Evolutionary conservation across 2,113 vertebrate species (phyloP).

Genomic region (Puffinus mauretanicus): DNA sequence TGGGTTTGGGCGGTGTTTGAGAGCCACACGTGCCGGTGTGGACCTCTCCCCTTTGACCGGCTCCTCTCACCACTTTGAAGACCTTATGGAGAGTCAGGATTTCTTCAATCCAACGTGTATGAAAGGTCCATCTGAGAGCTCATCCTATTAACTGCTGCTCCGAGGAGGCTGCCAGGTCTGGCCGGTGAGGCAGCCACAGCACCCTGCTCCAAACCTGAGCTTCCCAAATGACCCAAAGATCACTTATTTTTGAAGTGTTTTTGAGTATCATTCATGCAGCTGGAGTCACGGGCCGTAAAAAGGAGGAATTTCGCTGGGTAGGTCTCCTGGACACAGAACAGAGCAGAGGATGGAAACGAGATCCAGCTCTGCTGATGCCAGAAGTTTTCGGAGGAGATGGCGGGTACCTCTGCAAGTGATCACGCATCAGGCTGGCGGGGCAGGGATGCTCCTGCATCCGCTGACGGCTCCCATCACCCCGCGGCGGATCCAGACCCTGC

Average conservation of each 20-base stretch:
- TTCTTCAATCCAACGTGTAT: rapidly evolving
- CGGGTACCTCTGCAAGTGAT: not conserved
- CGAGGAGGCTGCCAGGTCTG: not conserved
- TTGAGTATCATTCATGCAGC: not conserved
- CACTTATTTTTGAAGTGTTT: not conserved
- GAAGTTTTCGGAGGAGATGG: not conserved
- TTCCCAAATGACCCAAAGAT: not conserved
- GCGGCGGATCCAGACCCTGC: rapidly evolving
- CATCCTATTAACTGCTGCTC: too few species aligned
- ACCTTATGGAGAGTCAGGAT: not conserved
- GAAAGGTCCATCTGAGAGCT: not conserved
- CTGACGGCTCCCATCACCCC: not conserved
- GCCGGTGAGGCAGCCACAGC: not conserved
- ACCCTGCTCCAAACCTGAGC: not conserved
- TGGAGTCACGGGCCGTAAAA: not conserved
- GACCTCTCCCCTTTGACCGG: not conserved
- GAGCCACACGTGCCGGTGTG: rapidly evolving
- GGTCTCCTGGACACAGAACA: slow-evolving; percentile 38
- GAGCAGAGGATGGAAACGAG: slow-evolving; percentile 13
- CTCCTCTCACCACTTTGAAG: not conserved
- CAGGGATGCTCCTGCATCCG: not conserved
- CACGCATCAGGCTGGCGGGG: rapidly evolving
- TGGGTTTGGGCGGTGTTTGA: not conserved
- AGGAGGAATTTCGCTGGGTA: slow-evolving; percentile 18
- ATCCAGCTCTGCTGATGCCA: not conserved